These are phyloP conservation scores for Sylvilagus floridanus DNA, from an alignment of 2,797 vertebrate species.

Conservation along the genomic window DNA sequence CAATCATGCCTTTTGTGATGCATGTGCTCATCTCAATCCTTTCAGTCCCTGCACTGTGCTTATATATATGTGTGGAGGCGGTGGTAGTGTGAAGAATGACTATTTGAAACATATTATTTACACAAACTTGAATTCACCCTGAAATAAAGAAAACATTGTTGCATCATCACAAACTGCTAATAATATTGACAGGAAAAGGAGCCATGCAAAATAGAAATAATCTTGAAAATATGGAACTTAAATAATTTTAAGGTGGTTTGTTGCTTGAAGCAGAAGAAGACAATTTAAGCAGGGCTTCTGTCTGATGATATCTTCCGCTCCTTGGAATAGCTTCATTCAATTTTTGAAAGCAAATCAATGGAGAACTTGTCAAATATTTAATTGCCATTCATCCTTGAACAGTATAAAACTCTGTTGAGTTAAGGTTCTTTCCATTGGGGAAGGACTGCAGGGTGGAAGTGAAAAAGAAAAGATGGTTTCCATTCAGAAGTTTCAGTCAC, in stretches of 20 bases:
- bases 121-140: neutral
- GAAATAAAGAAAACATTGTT: constrained; percentile 12
- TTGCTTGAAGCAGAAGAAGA: neutral
- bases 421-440: constrained; percentile 24
- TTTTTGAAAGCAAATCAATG: constrained; percentile 59
- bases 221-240: neutral
- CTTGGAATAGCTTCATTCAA: neutral
- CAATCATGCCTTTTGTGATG: neutral
- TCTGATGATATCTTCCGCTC: neutral
- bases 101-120: constrained; percentile 23
- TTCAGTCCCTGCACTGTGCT: fast-evolving
- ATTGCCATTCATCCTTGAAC: neutral
- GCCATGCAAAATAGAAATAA: neutral
- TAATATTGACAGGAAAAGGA: neutral
- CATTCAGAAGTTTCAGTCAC: constrained; percentile 23
- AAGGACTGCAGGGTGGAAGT: too few species aligned
- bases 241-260: constrained; percentile 7
- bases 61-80: neutral
- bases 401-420: neutral
- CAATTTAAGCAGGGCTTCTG: neutral
- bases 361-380: constrained; percentile 50
- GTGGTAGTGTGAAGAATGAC: fast-evolving
- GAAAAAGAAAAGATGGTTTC: neutral
- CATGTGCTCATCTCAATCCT: neutral
- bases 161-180: neutral